A percentile compares a stretch with the other conserved stretches of the same genome.
Conservation (phyloP, 2,113 vertebrate species). For the Xenopus borealis region DNA sequence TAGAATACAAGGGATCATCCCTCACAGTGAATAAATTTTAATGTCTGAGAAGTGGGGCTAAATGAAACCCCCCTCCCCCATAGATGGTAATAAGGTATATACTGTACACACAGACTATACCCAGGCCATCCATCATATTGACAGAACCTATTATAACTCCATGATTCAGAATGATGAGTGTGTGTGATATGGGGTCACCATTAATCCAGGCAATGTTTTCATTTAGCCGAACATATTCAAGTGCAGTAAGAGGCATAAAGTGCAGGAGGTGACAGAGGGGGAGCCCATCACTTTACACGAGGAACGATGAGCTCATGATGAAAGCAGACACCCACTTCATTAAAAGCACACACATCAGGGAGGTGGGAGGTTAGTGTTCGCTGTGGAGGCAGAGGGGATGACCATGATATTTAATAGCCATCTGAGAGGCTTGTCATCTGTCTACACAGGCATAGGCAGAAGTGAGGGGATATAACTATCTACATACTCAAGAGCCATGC, state of each 20-base stretch:
- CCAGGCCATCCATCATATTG: neutral
- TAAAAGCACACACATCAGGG: slow-evolving; percentile 17
- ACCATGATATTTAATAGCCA: too few relatives aligned
- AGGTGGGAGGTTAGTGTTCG: neutral
- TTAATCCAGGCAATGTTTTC: slow-evolving; percentile 26
- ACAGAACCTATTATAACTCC: neutral
- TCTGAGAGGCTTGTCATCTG: too few relatives aligned
- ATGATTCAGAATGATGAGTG: neutral
- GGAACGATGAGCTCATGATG: slow-evolving; percentile 35
- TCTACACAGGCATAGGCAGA: too few relatives aligned
- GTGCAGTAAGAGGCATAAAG: neutral
- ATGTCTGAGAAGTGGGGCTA: too few relatives aligned
- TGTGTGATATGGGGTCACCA: slow-evolving; percentile 3
- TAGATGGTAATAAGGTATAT: too few relatives aligned
- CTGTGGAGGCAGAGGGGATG: too few relatives aligned
- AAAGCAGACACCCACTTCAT: slow-evolving; percentile 39
- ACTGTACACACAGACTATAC: neutral
- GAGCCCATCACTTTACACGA: slow-evolving; percentile 5
- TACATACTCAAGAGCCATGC: too few relatives aligned
- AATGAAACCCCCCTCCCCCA: too few relatives aligned
- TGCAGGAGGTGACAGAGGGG: slow-evolving; percentile 19
- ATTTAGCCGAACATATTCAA: neutral
- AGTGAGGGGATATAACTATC: too few relatives aligned
- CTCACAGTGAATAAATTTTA: too few relatives aligned
- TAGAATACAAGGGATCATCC: too few relatives aligned